A percentile compares a stretch with the other conserved stretches of the same genome.
Conservation (phyloP, 2,113 vertebrate genomes). For the Sterrhoptilus dennistouni region DNA sequence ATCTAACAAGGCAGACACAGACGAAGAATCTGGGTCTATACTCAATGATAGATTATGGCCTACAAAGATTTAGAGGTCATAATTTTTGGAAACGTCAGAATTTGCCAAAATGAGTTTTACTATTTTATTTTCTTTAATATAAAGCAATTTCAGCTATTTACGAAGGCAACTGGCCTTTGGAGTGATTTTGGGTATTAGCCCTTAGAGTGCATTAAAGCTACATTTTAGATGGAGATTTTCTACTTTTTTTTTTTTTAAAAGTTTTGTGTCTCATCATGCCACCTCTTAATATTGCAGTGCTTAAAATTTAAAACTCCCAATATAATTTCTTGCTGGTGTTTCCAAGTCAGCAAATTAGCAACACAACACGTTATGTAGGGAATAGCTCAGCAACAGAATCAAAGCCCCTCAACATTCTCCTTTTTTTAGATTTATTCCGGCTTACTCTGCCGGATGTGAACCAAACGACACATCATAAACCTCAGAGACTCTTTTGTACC, state of each 20-base stretch:
- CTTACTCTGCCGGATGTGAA: neutral
- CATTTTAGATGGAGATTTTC: neutral
- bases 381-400: slow-evolving; percentile 16
- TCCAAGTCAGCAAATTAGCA: slow-evolving; percentile 50
- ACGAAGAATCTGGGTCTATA: neutral
- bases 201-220: neutral
- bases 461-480: slow-evolving; percentile 18
- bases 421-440: slow-evolving; percentile 14
- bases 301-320: slow-evolving; percentile 19
- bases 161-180: neutral
- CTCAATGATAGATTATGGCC: neutral
- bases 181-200: neutral
- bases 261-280: neutral
- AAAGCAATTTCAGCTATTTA: neutral
- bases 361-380: neutral
- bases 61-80: neutral
- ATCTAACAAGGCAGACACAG: neutral
- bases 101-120: neutral
- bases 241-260: neutral
- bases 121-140: neutral
- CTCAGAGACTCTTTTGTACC: slow-evolving; percentile 17
- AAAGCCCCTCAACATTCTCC: neutral
- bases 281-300: neutral
- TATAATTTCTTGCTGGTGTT: neutral
- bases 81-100: neutral